Evolutionary conservation across 1,140 invertebrate genomes (phyloP).

Genomic region (Eufriesea mexicana): DNA sequence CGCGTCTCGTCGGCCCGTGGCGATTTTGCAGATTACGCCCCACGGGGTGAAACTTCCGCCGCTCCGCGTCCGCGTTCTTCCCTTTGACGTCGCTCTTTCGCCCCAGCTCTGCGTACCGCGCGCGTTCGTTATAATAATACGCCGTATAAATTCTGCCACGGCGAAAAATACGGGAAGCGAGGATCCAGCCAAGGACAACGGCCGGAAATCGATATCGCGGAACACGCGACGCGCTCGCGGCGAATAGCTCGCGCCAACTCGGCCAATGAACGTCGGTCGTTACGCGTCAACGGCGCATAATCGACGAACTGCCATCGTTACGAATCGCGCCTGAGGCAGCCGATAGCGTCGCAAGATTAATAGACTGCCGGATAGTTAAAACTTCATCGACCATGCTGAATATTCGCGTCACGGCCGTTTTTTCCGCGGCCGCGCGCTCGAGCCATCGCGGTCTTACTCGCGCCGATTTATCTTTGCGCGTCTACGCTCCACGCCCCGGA

Average conservation of each 20-base stretch:
- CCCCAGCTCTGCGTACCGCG: too few species aligned
- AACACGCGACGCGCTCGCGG: not conserved
- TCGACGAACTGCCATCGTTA: conserved; percentile 46
- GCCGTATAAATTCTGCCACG: too few species aligned
- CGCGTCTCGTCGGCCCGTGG: not conserved
- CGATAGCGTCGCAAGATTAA: conserved; percentile 40
- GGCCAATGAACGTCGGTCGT: conserved; percentile 15
- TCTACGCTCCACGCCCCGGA: not conserved
- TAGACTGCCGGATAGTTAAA: conserved; percentile 48
- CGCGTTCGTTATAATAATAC: too few species aligned
- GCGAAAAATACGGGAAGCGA: not conserved
- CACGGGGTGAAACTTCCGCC: conserved; percentile 69
- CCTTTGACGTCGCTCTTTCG: conserved; percentile 31
- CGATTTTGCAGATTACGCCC: conserved; percentile 71
- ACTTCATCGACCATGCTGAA: conserved; percentile 32
- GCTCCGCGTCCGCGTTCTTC: conserved; percentile 9
- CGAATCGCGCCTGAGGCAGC: conserved; percentile 28
- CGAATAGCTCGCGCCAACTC: conserved; percentile 1
- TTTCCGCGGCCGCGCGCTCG: not conserved
- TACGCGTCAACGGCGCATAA: conserved; percentile 30
- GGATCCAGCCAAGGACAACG: not conserved
- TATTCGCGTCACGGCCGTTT: conserved; percentile 26
- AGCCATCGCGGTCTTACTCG: too few species aligned
- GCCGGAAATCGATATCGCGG: not conserved
- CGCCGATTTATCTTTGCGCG: too few species aligned